Conservation (phyloP, 2,797 vertebrate species). For the Apogon hyalosoma region DNA sequence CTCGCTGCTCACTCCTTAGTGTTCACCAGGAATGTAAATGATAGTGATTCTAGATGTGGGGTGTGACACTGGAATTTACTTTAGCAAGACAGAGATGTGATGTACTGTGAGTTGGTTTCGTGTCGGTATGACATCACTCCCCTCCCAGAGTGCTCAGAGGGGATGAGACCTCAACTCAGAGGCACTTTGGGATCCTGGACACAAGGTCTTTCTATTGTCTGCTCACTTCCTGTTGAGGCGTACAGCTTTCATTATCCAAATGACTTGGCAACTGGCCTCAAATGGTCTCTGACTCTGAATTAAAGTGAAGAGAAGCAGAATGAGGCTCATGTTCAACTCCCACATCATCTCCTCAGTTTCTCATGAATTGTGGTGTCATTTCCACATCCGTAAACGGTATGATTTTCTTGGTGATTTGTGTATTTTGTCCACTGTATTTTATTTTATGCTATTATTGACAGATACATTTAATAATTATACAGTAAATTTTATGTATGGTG, state of each 20-base stretch:
- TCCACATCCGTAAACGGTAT: slow-evolving; percentile 25
- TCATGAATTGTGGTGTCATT: slow-evolving; percentile 29
- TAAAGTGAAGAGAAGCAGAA: slow-evolving; percentile 51
- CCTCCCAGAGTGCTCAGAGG: slow-evolving; percentile 40
- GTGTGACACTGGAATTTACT: slow-evolving; percentile 66
- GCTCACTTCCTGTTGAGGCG: slow-evolving; percentile 56
- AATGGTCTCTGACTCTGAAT: slow-evolving; percentile 35
- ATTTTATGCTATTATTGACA: not conserved
- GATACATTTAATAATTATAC: no score
- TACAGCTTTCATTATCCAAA: slow-evolving; percentile 40
- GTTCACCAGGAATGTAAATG: slow-evolving; percentile 66
- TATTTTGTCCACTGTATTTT: no score
- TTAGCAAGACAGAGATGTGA: slow-evolving; percentile 38
- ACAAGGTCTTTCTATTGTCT: slow-evolving; percentile 57
- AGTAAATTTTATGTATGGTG: no score
- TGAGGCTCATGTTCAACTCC: not conserved
- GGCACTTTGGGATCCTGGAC: slow-evolving; percentile 45
- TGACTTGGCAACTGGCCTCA: slow-evolving; percentile 43
- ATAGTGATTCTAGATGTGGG: slow-evolving; percentile 61
- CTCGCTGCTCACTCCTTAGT: slow-evolving; percentile 48
- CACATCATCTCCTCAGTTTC: slow-evolving; percentile 32
- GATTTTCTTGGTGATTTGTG: no score
- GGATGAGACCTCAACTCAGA: slow-evolving; percentile 37
- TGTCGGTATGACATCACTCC: slow-evolving; percentile 61
- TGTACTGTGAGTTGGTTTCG: slow-evolving; percentile 23